Evolutionary conservation across 2,113 vertebrate genomes (phyloP).

Genomic region (Prinia subflava): DNA sequence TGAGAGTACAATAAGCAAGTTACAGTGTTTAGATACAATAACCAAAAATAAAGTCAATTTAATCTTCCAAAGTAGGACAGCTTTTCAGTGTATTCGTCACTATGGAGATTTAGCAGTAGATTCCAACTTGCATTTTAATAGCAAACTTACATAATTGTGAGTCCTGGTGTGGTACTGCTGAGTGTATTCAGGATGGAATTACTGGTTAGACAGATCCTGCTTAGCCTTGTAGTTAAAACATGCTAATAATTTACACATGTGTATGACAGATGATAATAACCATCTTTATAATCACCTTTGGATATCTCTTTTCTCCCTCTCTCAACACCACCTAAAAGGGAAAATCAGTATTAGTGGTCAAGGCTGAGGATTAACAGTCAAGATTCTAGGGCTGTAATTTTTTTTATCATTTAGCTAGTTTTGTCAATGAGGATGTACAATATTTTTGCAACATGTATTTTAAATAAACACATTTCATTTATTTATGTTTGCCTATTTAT

Average conservation of each 20-base stretch:
- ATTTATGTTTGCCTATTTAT: background rate
- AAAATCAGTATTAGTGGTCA: background rate
- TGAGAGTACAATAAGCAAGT: conserved; percentile 27
- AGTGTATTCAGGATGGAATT: conserved; percentile 28
- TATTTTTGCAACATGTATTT: background rate
- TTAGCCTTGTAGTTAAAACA: conserved; percentile 38
- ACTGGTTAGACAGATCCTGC: conserved; percentile 31
- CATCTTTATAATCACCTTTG: background rate
- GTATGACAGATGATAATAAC: conserved; percentile 3
- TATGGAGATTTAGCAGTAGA: conserved; percentile 66
- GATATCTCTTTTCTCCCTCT: background rate
- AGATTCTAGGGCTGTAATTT: background rate
- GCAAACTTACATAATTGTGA: conserved; percentile 63
- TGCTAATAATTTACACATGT: background rate
- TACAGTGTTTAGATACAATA: conserved; percentile 49
- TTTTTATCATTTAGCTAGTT: background rate
- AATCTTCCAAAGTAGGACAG: conserved; percentile 65
- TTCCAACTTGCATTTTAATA: conserved; percentile 68
- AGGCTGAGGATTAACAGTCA: background rate
- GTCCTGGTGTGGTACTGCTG: conserved; percentile 45
- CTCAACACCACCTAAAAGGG: background rate
- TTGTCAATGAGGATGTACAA: background rate
- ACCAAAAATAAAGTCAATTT: conserved; percentile 68
- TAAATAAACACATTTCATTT: background rate
- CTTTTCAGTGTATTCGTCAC: conserved; percentile 56